Conservation (phyloP, 2,888 invertebrate species). For the Eremobia ochroleuca region DNA sequence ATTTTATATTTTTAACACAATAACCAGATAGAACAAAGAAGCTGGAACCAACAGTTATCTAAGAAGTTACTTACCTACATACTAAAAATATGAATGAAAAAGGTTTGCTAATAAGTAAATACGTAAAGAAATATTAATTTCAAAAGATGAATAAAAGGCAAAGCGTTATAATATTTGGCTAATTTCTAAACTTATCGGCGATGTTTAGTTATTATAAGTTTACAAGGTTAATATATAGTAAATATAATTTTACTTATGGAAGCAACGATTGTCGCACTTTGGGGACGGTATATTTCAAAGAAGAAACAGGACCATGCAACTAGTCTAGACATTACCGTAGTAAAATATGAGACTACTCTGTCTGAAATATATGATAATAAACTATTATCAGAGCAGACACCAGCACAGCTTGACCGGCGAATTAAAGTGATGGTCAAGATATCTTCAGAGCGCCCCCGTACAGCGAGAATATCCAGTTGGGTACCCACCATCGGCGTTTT, state of each 20-base stretch:
- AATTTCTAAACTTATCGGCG: neutral
- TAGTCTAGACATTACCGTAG: neutral
- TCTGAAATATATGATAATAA: constrained; percentile 4
- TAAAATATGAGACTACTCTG: constrained; percentile 1
- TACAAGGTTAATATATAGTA: neutral
- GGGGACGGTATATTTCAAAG: constrained; percentile 20
- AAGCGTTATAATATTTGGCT: neutral
- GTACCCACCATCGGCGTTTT: neutral
- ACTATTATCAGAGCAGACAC: neutral
- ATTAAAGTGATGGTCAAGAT: neutral
- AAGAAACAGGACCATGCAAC: constrained; percentile 3
- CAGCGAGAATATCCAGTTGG: neutral
- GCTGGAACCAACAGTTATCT: neutral
- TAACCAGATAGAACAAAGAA: neutral
- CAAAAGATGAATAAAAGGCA: constrained; percentile 3
- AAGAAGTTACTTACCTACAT: too few relatives aligned
- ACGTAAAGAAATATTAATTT: neutral
- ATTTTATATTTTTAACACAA: constrained; percentile 7
- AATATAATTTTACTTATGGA: constrained; percentile 14
- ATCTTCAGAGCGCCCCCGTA: neutral
- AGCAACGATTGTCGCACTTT: constrained; percentile 11
- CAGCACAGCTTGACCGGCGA: neutral
- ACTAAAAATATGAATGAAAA: neutral
- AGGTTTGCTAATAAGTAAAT: neutral
- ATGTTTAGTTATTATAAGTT: neutral